phyloP scores from a whole-genome alignment of 2,113 vertebrate species.

The Carassius carassius region DNA sequence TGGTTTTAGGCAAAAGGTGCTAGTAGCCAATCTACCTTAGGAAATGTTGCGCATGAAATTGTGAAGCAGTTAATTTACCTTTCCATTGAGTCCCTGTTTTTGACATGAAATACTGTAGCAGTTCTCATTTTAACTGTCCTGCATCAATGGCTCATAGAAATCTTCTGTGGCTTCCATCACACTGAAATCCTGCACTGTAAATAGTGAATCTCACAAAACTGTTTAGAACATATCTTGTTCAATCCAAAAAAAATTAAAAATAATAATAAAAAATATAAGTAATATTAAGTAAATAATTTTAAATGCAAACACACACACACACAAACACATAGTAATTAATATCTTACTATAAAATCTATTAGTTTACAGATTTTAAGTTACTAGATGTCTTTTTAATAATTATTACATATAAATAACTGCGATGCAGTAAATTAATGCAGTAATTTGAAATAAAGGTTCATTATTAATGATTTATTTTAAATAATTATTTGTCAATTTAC shows the following conservation, averaged over 20 bases:
- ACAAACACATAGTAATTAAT: too few species aligned
- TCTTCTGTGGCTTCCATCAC: background rate
- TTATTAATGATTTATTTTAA: background rate
- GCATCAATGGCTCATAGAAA: background rate
- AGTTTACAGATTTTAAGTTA: too few species aligned
- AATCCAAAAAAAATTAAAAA: background rate
- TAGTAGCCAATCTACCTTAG: conserved; percentile 73
- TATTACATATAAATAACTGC: too few species aligned
- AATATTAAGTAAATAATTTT: too few species aligned
- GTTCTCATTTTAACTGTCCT: conserved; percentile 19
- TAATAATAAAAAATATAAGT: too few species aligned
- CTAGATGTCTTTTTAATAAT: background rate
- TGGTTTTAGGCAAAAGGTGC: conserved; percentile 70
- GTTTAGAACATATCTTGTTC: background rate
- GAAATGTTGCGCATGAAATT: conserved; percentile 58
- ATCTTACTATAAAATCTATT: too few species aligned
- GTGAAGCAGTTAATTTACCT: conserved; percentile 58
- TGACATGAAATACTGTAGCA: conserved; percentile 22
- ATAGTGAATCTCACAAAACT: background rate
- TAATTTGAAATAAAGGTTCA: background rate
- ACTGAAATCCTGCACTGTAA: background rate
- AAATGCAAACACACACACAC: too few species aligned
- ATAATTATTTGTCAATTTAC: too few species aligned
- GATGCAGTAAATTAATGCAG: too few species aligned
- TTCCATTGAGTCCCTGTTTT: conserved; percentile 55